A percentile compares a stretch with the other conserved stretches of the same genome.
Evolutionary conservation across 1,140 invertebrate genomes (phyloP).

Genomic region (Drosophila subpulchrella): DNA sequence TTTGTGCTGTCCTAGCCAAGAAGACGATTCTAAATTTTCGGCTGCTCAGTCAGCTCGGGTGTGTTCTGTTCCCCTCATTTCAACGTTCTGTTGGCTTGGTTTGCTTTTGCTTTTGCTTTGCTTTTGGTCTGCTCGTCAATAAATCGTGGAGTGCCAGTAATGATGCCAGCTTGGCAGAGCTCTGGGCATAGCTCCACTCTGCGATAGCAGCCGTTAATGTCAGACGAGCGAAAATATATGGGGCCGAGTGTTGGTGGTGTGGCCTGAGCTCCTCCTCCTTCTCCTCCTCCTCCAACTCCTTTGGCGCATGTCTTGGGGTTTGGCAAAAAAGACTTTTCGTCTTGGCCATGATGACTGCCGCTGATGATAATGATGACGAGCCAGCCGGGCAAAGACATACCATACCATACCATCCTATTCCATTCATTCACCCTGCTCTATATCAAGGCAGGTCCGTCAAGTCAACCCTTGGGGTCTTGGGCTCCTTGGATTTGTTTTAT

Average conservation of each 20-base stretch:
- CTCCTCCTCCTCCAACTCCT: not conserved
- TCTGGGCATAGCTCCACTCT: constrained; percentile 53
- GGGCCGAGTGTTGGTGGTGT: constrained; percentile 20
- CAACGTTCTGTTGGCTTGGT: constrained; percentile 41
- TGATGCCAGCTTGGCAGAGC: constrained; percentile 75
- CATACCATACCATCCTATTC: not conserved
- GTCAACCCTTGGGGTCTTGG: constrained; percentile 44
- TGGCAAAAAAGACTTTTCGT: constrained; percentile 64
- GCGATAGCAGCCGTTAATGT: constrained; percentile 84
- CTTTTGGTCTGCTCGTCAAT: constrained; percentile 68
- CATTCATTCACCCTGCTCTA: constrained; percentile 25
- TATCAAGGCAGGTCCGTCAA: constrained; percentile 69
- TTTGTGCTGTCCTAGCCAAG: constrained; percentile 65
- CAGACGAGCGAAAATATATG: constrained; percentile 84
- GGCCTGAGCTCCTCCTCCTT: not conserved
- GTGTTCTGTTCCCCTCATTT: not conserved
- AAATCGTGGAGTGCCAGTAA: constrained; percentile 80
- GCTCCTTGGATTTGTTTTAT: constrained; percentile 74
- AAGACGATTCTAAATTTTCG: constrained; percentile 77
- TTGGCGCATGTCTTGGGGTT: constrained; percentile 61
- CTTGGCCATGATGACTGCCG: constrained; percentile 60
- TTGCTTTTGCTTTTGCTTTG: constrained; percentile 24
- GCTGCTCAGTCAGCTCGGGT: constrained; percentile 39
- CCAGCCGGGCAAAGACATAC: constrained; percentile 33
- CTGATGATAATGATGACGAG: constrained; percentile 66